Base-by-base conservation (phyloP, 2,888 invertebrate species). In the Eulithis prunata region DNA sequence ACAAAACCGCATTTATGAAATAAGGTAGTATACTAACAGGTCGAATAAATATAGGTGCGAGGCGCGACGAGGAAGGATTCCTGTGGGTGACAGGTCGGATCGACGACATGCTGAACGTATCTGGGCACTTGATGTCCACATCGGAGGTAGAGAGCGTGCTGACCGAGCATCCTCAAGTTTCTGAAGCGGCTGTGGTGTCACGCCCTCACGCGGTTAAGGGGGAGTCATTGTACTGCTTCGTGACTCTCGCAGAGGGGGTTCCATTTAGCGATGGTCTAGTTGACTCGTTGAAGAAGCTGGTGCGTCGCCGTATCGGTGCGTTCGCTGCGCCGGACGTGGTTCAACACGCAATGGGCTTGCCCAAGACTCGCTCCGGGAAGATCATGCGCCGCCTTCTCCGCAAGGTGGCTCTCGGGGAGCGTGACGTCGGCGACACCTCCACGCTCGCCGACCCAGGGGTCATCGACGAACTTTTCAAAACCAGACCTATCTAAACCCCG, bases 21-120 rank as follows among this genome's bases (percentile, higher is more conserved):
- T 47, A 10, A 10, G 21, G 21, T 10, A 8, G 32, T 46, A 36
- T 3, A 51, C 5, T 32, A 57, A 49, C 38, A 51, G 51, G n/a
- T 28, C 49, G 38, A 41, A 41, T 55, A 45, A 36, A 41, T 83
- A 28, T 83, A 98, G 98, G 98, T 64, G 98, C 98, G 0, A 94
- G 95, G 74, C 94, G 98, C 66, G 99, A 99, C 86, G 95, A 96
- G 28, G 99, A 99, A 85, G 99, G 99, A 0, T 98, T 98, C 86
- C 91, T 98, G 64, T 99, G 98, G 98, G 96, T 99, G 67, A 99
- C 99, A 0, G 99, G 99, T 0, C 96, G 99, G 66, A 97, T 99
- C 47, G 99, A 99, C 86, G 99, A 99, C 87, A 99, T 99, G 98
- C 93, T 99, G 74, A 99, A 99, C 88, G 99, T 99, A 8, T 99